Percentiles rank a stretch among this genome's conserved stretches.
Evolutionary conservation across 1,140 invertebrate species (phyloP).

Genomic region (Saccostrea echinata): DNA sequence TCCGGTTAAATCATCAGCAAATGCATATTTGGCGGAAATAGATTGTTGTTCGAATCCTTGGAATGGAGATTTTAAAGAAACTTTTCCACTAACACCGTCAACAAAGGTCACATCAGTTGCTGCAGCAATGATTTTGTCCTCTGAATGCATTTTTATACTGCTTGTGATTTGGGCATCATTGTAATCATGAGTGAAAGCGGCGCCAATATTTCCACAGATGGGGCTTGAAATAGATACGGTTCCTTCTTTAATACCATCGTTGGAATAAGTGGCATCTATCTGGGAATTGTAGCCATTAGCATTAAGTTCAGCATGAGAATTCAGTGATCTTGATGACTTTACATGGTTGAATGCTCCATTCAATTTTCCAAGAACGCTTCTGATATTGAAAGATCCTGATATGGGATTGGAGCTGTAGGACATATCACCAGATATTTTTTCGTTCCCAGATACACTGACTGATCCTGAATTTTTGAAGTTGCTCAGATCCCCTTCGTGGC

Average conservation of each 20-base stretch:
- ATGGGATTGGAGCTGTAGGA: background rate
- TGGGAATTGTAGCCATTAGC: slow-evolving; percentile 21
- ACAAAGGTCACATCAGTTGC: background rate
- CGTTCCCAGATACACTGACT: background rate
- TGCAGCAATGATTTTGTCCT: background rate
- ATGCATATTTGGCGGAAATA: background rate
- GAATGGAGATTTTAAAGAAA: slow-evolving; percentile 30
- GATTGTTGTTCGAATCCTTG: slow-evolving; percentile 20
- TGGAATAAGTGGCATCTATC: slow-evolving; percentile 29
- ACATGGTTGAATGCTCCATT: slow-evolving; percentile 44
- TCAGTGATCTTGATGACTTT: slow-evolving; percentile 6
- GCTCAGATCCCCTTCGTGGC: background rate
- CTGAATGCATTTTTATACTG: background rate
- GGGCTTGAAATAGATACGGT: background rate
- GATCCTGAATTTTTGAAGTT: slow-evolving; percentile 26
- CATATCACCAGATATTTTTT: slow-evolving; percentile 21
- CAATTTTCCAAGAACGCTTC: background rate
- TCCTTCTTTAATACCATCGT: background rate
- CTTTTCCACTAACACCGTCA: slow-evolving; percentile 8
- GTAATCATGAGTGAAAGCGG: slow-evolving; percentile 11
- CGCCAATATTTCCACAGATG: slow-evolving; percentile 17
- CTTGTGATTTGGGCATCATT: background rate
- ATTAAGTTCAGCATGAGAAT: slow-evolving; percentile 26
- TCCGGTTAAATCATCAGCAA: background rate
- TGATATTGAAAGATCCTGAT: background rate